phyloP scores from a whole-genome alignment of 1,140 invertebrate genomes.

The Platyura marginata region DNA sequence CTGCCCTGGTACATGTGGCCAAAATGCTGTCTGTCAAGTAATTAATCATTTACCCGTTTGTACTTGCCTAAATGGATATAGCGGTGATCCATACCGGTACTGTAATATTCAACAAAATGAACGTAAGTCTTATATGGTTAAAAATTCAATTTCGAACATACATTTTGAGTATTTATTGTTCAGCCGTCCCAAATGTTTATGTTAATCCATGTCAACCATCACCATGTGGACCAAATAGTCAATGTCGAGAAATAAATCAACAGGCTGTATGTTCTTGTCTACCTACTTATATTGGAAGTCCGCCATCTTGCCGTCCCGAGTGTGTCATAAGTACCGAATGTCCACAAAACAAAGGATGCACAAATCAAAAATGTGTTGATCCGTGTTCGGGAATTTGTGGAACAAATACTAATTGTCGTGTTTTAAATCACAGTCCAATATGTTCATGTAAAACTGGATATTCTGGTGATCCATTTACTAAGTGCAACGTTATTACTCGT shows the following conservation, averaged over 20 bases:
- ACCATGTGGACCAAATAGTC: conserved; percentile 60
- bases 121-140: conserved; percentile 12
- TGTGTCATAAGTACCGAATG: conserved; percentile 59
- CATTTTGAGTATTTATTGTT: conserved; percentile 10
- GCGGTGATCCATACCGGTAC: conserved; percentile 40
- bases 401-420: conserved; percentile 48
- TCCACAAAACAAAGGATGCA: conserved; percentile 43
- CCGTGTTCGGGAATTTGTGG: conserved; percentile 57
- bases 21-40: conserved; percentile 35
- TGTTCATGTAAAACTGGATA: conserved; percentile 51
- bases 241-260: conserved; percentile 45
- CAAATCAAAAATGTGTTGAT: conserved; percentile 55
- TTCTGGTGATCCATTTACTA: conserved; percentile 56
- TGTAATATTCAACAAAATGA: conserved; percentile 22
- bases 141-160: conserved; percentile 1
- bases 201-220: conserved; percentile 51
- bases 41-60: conserved; percentile 41
- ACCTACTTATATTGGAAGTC: conserved; percentile 43
- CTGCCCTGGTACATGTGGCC: conserved; percentile 57
- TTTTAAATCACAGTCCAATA: conserved; percentile 55
- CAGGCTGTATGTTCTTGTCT: conserved; percentile 53
- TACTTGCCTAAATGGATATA: conserved; percentile 38
- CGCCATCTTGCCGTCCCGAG: conserved; percentile 54
- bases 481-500: conserved; percentile 35
- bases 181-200: conserved; percentile 22